A percentile compares a stretch with the other conserved stretches of the same genome.
phyloP scores from a whole-genome alignment of 37 sponge, comb jelly and placozoan genomes.

The Trichoplax adhaerens region DNA sequence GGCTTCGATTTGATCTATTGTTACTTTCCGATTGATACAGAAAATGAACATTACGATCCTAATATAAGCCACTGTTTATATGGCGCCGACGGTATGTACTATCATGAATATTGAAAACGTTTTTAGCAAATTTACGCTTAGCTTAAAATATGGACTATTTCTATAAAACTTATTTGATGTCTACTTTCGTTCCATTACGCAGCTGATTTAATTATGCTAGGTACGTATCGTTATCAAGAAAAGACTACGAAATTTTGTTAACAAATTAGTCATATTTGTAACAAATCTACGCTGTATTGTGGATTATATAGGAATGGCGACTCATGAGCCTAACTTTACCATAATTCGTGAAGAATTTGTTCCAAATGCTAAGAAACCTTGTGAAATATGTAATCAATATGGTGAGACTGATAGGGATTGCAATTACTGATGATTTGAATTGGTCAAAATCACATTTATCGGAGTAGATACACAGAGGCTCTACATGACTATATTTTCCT shows the following conservation, averaged over 20 bases:
- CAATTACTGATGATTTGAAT: neutral
- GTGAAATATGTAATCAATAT: conserved; percentile 88
- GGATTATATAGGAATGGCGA: conserved; percentile 31
- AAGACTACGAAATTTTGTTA: no score
- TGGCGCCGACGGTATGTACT: conserved; percentile 80
- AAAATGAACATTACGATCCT: conserved; percentile 52
- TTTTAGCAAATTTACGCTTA: neutral
- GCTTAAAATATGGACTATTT: neutral
- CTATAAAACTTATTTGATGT: neutral
- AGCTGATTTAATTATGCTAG: conserved; percentile 98
- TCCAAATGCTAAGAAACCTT: conserved; percentile 47
- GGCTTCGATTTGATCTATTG: neutral
- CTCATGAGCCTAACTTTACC: conserved; percentile 98
- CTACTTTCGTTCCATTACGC: neutral
- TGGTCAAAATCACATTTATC: neutral
- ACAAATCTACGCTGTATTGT: no score
- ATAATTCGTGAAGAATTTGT: conserved; percentile 98
- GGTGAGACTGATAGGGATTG: conserved; percentile 13
- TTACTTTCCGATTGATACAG: neutral
- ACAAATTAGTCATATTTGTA: no score
- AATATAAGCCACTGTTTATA: conserved; percentile 95
- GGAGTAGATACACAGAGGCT: no score
- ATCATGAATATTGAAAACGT: neutral
- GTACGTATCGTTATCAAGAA: neutral
- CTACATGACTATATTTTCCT: no score